Evolutionary conservation across 1,140 invertebrate species (phyloP).

Genomic region (Akabosia matsudoensis): DNA sequence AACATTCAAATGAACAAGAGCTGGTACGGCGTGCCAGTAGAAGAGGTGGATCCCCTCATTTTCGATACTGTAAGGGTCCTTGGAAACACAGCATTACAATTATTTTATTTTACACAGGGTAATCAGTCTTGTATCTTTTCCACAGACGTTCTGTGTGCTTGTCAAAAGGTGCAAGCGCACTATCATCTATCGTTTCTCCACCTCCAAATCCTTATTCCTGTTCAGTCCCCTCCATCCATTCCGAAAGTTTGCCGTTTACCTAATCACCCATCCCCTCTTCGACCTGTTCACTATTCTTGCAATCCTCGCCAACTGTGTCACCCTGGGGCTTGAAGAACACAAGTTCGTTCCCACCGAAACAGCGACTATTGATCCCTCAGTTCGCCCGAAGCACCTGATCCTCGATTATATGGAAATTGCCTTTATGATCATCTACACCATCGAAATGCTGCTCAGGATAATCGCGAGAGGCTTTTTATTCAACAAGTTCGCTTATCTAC

Average conservation of each 20-base stretch:
- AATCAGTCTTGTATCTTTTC: no score
- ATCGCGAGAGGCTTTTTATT: constrained; percentile 91
- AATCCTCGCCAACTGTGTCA: constrained; percentile 92
- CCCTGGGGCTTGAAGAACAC: constrained; percentile 88
- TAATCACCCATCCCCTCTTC: constrained; percentile 90
- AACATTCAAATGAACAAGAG: no score
- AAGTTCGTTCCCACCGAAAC: background rate
- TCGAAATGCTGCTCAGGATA: constrained; percentile 92
- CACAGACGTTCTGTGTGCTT: constrained; percentile 88
- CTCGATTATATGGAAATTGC: no score
- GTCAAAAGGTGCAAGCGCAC: constrained; percentile 79
- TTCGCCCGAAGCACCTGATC: no score
- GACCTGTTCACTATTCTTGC: constrained; percentile 92
- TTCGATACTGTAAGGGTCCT: no score
- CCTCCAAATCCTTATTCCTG: constrained; percentile 83
- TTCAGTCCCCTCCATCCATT: constrained; percentile 87
- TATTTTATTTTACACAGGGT: no score
- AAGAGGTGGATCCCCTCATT: constrained; percentile 93
- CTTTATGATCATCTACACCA: constrained; percentile 90
- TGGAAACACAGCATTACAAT: no score
- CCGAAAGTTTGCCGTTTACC: constrained; percentile 76
- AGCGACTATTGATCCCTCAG: background rate
- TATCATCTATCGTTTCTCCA: constrained; percentile 88
- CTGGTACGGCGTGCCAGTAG: constrained; percentile 79
- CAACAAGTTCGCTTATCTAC: constrained; percentile 89